Conservation (phyloP, 2,113 vertebrate species). For the Marmota flaviventris region DNA sequence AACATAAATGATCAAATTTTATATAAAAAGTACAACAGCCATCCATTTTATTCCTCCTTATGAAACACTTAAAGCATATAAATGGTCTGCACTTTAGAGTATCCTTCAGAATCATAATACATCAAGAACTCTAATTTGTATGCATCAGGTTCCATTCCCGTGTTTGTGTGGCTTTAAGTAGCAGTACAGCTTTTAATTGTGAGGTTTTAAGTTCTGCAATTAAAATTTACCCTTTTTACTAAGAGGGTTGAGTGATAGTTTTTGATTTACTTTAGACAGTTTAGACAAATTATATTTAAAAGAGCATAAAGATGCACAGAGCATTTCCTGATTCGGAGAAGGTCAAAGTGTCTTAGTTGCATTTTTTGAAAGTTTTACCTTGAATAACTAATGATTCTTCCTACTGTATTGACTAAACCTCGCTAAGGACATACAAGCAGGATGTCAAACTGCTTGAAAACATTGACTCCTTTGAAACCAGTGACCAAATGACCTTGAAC, state of each 20-base stretch:
- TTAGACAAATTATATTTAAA: conserved; percentile 96
- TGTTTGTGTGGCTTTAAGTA: conserved; percentile 94
- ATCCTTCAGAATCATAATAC: conserved; percentile 81
- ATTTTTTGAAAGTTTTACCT: conserved; percentile 88
- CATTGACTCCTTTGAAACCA: conserved; percentile 77
- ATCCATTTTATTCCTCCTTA: conserved; percentile 64
- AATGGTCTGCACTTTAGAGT: conserved; percentile 74
- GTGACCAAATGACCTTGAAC: conserved; percentile 82
- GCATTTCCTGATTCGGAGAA: conserved; percentile 92
- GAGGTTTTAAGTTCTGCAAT: conserved; percentile 98
- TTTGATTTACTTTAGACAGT: conserved; percentile 97
- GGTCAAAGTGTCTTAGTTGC: conserved; percentile 86
- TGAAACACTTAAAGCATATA: conserved; percentile 78
- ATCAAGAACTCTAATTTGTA: conserved; percentile 91
- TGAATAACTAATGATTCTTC: conserved; percentile 88
- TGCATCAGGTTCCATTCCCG: conserved; percentile 89
- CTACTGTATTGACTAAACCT: conserved; percentile 80
- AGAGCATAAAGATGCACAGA: conserved; percentile 94
- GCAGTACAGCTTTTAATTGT: conserved; percentile 96
- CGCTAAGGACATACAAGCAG: conserved; percentile 79
- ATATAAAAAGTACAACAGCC: conserved; percentile 72
- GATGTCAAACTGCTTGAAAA: conserved; percentile 77
- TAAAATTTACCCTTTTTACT: conserved; percentile 96
- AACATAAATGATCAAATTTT: conserved; percentile 71
- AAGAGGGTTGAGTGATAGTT: conserved; percentile 92